Base-by-base conservation (phyloP, 2,113 vertebrate species). In the Cathartes aura region DNA sequence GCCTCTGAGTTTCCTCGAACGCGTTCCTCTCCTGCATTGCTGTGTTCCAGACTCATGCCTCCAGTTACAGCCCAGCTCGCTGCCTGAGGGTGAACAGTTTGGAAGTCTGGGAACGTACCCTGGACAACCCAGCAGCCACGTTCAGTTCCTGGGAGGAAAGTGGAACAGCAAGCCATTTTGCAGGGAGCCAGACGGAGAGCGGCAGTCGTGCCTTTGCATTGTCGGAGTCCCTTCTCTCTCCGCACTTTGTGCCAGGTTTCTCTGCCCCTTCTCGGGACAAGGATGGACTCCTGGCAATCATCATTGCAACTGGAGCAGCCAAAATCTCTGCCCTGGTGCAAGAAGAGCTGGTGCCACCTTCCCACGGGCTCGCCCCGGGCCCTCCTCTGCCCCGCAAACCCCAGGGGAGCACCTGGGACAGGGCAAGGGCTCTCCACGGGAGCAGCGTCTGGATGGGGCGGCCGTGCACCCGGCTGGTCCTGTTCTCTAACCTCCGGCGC, bases 321-420 rank as follows among this genome's bases (percentile, higher is more conserved):
- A 5, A 3, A 27, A 21, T 8, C 56, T 67, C 45, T 8, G n/a
- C 17, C 15, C 8, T 3, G 5, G 15, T 23, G 27, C 24, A 32
- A 16, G 68, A 55, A 52, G 64, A 83, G 48, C 50, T 1, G 11
- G 14, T 80, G 60, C 15, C 16, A 9, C 59, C 38, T 67, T 52
- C 24, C 56, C 9, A 0, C 0, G 1, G 43, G 16, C 26, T 87
- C 56, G 9, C 5, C 42, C 9, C 0, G 2, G 32, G 6, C 23
- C 3, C 8, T 14, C 12, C 27, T 22, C 45, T n/a, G 36, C 64
- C 38, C 45, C 58, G 68, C 80, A 11, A 5, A 2, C 4, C 38
- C 56, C 43, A 8, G 6, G 32, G 40, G 32, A 73, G 38, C n/a
- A 6, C 11, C 50, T 59, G 88, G 34, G 30, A 19, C 7, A 14